Evolutionary conservation across 2,888 invertebrate species (phyloP).

Genomic region (Ferrisia virgata): DNA sequence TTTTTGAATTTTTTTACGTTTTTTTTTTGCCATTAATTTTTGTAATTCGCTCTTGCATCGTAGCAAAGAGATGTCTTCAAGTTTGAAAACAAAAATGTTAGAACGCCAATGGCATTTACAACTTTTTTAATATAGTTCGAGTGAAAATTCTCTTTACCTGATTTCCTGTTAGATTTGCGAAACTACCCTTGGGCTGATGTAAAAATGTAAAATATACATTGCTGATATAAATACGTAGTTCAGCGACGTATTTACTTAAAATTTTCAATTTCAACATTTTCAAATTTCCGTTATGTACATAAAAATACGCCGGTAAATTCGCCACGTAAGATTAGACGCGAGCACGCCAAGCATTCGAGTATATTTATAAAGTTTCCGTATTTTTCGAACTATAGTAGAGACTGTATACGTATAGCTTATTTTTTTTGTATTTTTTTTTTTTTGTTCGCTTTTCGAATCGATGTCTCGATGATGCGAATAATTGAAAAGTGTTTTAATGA

Average conservation of each 20-base stretch:
- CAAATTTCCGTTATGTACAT: background rate
- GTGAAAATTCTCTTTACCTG: constrained; percentile 11
- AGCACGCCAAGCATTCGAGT: background rate
- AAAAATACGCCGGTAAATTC: background rate
- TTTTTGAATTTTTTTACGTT: background rate
- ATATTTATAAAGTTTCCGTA: background rate
- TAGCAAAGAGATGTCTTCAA: background rate
- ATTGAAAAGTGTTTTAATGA: constrained; percentile 12
- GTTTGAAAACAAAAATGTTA: constrained; percentile 5
- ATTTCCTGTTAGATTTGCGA: background rate
- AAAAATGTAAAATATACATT: constrained; percentile 18
- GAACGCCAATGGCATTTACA: background rate
- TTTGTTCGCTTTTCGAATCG: background rate
- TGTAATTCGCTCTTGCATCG: background rate
- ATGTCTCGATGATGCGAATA: background rate
- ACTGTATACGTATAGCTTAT: too few species aligned
- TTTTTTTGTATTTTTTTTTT: background rate
- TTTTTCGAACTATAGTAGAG: background rate
- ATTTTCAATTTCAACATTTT: constrained; percentile 7
- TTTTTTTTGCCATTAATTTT: background rate
- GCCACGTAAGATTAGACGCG: background rate
- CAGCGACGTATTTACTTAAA: background rate
- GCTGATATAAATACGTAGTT: background rate
- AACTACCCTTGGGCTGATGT: background rate
- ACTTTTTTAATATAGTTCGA: constrained; percentile 2